Evolutionary conservation across 2,797 vertebrate genomes (phyloP).

Genomic region (Pseudochromis fuscus): DNA sequence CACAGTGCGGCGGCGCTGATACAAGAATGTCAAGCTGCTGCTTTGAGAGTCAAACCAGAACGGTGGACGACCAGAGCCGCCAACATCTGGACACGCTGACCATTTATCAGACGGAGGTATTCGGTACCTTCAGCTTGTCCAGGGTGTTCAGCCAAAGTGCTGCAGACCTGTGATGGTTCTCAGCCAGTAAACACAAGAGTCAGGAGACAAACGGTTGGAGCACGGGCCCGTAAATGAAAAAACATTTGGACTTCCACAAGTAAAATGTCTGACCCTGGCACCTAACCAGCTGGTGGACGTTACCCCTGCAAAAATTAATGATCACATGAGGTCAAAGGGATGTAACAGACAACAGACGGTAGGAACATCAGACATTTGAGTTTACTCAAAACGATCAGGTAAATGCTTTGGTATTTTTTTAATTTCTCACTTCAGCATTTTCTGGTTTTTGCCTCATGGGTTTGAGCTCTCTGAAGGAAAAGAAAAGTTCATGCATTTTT

Average conservation of each 20-base stretch:
- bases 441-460: too few relatives aligned
- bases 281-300: conserved; percentile 57
- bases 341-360: neutral
- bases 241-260: conserved; percentile 58
- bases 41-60: conserved; percentile 25
- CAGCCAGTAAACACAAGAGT: conserved; percentile 55
- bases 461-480: neutral
- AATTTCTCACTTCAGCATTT: too few relatives aligned
- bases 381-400: too few relatives aligned
- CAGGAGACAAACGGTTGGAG: conserved; percentile 43
- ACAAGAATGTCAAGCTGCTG: conserved; percentile 21
- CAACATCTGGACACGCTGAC: conserved; percentile 32
- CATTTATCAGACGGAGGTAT: conserved; percentile 45
- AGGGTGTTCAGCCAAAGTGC: conserved; percentile 14
- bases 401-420: too few relatives aligned
- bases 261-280: conserved; percentile 51
- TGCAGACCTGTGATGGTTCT: conserved; percentile 17
- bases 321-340: conserved; percentile 33
- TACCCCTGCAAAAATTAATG: conserved; percentile 31
- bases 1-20: conserved; percentile 28
- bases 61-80: neutral
- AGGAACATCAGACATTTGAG: too few relatives aligned
- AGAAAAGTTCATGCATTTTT: neutral
- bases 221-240: conserved; percentile 51
- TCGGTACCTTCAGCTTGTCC: conserved; percentile 22